Evolutionary conservation across 2,888 invertebrate genomes (phyloP).

Genomic region (Torymus aiolomorphi): DNA sequence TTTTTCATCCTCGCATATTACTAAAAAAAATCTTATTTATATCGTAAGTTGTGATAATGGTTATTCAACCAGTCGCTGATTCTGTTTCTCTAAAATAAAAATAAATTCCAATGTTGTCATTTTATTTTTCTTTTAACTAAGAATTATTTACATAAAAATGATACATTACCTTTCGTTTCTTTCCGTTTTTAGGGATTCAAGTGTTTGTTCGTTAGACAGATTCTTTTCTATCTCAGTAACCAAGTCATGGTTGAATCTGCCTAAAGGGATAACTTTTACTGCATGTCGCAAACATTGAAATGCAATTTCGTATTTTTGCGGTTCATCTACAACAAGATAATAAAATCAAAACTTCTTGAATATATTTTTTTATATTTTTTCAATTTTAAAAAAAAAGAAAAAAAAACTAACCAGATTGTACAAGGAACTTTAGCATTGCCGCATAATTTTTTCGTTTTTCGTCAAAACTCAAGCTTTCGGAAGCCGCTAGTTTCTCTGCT

Average conservation of each 20-base stretch:
- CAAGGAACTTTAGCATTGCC: not conserved
- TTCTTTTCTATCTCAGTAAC: constrained; percentile 16
- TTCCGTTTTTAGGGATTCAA: constrained; percentile 27
- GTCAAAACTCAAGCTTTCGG: not conserved
- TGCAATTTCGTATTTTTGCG: constrained; percentile 43
- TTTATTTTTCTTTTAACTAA: not conserved
- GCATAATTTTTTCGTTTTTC: not conserved
- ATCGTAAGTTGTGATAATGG: not conserved
- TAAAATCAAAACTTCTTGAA: not conserved
- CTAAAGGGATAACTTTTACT: not conserved
- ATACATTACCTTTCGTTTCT: constrained; percentile 28
- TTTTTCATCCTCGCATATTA: not conserved
- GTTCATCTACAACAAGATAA: constrained; percentile 27
- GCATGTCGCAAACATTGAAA: constrained; percentile 31
- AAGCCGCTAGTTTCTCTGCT: constrained; percentile 27
- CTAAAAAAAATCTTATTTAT: constrained; percentile 12
- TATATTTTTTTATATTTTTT: not conserved
- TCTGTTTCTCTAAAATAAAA: constrained; percentile 38
- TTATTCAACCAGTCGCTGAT: constrained; percentile 16
- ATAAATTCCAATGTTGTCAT: not conserved
- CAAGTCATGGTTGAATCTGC: not conserved
- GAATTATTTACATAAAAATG: not conserved
- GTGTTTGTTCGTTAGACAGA: not conserved
- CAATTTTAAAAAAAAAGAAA: not conserved
- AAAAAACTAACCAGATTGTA: constrained; percentile 31